Base-by-base conservation (phyloP, 2,797 vertebrate genomes). In the Chelidonichthys spinosus region DNA sequence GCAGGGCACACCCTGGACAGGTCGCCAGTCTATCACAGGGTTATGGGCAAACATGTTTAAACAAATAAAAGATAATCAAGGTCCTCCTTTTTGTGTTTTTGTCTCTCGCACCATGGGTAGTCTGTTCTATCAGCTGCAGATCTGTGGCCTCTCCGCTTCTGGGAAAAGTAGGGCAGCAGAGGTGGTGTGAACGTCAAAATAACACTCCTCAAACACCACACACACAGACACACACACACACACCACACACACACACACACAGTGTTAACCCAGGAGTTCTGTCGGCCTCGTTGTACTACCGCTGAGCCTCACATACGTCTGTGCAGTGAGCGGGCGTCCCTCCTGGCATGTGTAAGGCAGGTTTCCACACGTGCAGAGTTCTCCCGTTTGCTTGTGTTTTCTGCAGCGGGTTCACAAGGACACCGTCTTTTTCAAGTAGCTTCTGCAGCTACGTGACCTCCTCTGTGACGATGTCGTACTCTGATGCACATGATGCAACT, bases 351-450 rank as follows among this genome's bases (percentile, higher is more conserved):
- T 59, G 77, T 72, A 3, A 86, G 86, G 65, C 92, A 91, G 84
- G 92, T 92, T 93, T 79, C 77, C 87, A 93, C 92, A 91, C 11
- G 92, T 80, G 76, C 52, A 61, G 11, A 59, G 47, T 44, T 59
- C 42, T 74, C 18, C 65, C 49, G 11, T 25, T 25, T 62, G n/a
- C 10, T n/a, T 61, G 42, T 66, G 60, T 49, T 65, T 32, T 46
- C 25, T 58, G 63, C 50, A 76, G 14, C 56, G 14, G 62, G 59
- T 82, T 50, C 46, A 18, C 46, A 62, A 73, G 3, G 64, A 43
- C 43, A 13, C 25, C 0, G 3, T 11, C 42, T 63, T 60, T 63
- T 60, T n/a, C 40, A 50, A 52, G 5, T 9, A 62, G 33, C 40
- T 53, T 36, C 56, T 60, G 25, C 33, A n/a, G 11, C 7, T 9